Base-by-base conservation (phyloP, 2,797 vertebrate species). In the Chromis chromis region DNA sequence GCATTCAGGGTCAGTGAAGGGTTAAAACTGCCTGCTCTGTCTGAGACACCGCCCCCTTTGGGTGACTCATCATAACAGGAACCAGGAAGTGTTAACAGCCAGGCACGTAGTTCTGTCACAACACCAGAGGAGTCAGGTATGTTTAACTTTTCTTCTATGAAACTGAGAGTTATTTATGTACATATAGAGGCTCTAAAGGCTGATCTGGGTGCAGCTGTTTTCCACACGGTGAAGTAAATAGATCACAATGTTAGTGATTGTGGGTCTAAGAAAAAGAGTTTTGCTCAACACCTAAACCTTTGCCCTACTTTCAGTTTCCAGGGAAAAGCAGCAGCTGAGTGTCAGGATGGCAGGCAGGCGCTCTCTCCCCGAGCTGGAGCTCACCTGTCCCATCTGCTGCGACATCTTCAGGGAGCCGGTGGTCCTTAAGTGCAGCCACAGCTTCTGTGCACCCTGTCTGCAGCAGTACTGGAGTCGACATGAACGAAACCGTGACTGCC, bases 341-440 rank as follows among this genome's bases (percentile, higher is more conserved):
- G 66, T 55, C 42, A 59, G 42, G 17, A 94, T 94, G 94, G 92
- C 93, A 0, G 78, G 81, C 50, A 67, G 84, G 65, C 74, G 85
- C 13, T 88, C 89, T 1, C 81, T 93, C 66, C 67, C 63, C 0
- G 90, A 93, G 54, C 74, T 82, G 31, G 93, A 95, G 48, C 92
- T 95, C 62, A 90, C 93, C 19, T 95, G 95, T 52, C 62, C 94
- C 1, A 83, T 95, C n/a, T 95, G 95, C 91, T 95, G 91, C 1
- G 91, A 94, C 16, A 93, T 95, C 81, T 95, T 95, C 80, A 65
- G 25, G 24, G 89, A 95, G 24, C 95, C 95, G 0, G 95, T 95
- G 84, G 94, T 95, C 56, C 94, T 95, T 2, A 93, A 95, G 68
- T 95, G 95, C 88, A 94, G 92, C 91, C 95, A 95, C 93, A 95